These are phyloP conservation scores for Apostichopus parvimensis DNA, from an alignment of 35 echinoderm and acorn worm species.

Conservation along the genomic window DNA sequence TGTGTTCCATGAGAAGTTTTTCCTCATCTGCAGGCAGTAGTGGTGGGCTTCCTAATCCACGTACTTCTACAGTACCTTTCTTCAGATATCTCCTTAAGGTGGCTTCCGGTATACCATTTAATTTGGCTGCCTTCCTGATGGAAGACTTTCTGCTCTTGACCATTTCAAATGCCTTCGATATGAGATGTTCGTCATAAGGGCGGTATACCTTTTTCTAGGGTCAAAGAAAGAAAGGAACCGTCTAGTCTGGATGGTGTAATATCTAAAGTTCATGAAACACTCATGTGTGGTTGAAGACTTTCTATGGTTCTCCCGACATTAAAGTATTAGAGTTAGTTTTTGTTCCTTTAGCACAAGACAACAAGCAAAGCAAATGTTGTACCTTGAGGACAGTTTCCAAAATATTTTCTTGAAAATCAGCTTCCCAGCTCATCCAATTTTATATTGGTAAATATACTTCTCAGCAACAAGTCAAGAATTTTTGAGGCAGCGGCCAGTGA, in stretches of 20 bases:
- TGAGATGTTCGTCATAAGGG: not conserved
- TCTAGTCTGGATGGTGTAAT: not conserved
- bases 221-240: slow-evolving; percentile 21
- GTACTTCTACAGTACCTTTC: not conserved
- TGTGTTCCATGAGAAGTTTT: not conserved
- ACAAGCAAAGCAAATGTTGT: too few relatives aligned
- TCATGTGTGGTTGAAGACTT: not conserved
- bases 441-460: too few relatives aligned
- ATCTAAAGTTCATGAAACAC: not conserved
- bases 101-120: not conserved
- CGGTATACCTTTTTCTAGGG: not conserved
- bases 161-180: not conserved
- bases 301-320: not conserved
- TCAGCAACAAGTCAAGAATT: too few relatives aligned
- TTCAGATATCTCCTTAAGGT: not conserved
- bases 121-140: slow-evolving; percentile 16
- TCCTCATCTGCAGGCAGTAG: not conserved
- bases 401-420: too few relatives aligned
- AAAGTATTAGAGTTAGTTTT: too few relatives aligned
- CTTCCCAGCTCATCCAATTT: too few relatives aligned
- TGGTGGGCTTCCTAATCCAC: not conserved
- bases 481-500: too few relatives aligned
- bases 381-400: too few relatives aligned
- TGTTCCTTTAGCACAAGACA: too few relatives aligned
- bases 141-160: not conserved